Base-by-base conservation (phyloP, 1,140 invertebrate species). In the Sycophila sp. region DNA sequence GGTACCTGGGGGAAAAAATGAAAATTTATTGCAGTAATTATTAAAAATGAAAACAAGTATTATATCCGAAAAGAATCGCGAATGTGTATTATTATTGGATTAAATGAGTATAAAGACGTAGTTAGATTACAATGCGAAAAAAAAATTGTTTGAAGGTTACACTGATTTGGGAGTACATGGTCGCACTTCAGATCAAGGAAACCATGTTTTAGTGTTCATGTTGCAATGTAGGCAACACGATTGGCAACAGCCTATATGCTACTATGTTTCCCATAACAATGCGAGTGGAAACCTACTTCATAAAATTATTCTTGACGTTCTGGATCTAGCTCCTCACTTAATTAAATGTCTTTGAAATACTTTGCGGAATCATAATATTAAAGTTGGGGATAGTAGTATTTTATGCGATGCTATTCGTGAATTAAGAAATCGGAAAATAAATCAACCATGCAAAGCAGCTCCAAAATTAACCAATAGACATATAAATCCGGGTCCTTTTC, bases 401-500 rank as follows among this genome's bases (percentile, higher is more conserved):
- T 66, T 26, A 26, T 72, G 59, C 36, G 26, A 40, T 10, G 59
- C 32, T 7, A 38, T 49, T 15, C 26, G 30, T 2, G 56, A 67
- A 45, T 28, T 72, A 2, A 5, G 51, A 0, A 4, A 63, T 8
- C 7, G 45, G 6, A 63, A 73, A 34, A 36, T 26, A 32, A 2
- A 38, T 32, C 28, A 38, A 13, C 32, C 17, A 47, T 55, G 47
- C 45, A 67, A 62, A 63, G 56, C 72, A 3, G 49, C 49, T 13
- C 62, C 36, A 38, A 76, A 71, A 63, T 58, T 76, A 42, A 71
- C 73, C 3, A 64, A 73, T 7, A 13, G 42, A 30, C 67, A 73
- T 36, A 15, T 76, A 7, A 3, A 69, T 17, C 64, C 65, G 1
- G 55, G 55, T 36, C 4, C 26, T 3, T 72, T 76, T 63, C 30